phyloP scores from a whole-genome alignment of 1,140 invertebrate genomes.

The Cyclargus thomasi region DNA sequence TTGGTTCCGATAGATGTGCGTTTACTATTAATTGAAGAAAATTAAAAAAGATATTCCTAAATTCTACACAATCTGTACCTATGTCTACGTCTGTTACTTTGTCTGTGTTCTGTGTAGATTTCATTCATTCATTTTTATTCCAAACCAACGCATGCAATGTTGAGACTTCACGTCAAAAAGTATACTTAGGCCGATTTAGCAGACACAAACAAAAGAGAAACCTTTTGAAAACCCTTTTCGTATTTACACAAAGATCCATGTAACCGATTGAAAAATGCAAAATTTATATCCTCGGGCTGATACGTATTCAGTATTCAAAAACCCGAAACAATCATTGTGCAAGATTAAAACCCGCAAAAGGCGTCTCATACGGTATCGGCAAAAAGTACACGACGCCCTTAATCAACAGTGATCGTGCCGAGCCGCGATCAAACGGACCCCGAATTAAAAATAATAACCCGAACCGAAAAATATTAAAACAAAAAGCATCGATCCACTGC shows the following conservation, averaged over 20 bases:
- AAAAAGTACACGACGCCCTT: conserved; percentile 41
- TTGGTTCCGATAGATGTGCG: too few species aligned
- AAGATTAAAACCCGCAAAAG: conserved; percentile 31
- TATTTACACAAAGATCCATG: conserved; percentile 3
- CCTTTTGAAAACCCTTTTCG: background rate
- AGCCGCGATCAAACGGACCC: conserved; percentile 49
- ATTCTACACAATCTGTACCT: too few species aligned
- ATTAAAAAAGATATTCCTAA: too few species aligned
- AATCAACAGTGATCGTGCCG: conserved; percentile 50
- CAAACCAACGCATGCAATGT: background rate
- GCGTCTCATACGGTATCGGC: conserved; percentile 24
- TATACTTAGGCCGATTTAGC: background rate
- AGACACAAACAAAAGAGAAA: background rate
- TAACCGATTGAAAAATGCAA: conserved; percentile 3
- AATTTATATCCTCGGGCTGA: conserved; percentile 2
- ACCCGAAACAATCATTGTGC: conserved; percentile 22
- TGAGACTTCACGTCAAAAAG: background rate
- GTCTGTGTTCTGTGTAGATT: too few species aligned
- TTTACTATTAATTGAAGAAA: too few species aligned
- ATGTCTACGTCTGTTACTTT: too few species aligned
- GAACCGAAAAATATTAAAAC: conserved; percentile 55
- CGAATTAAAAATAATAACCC: conserved; percentile 46
- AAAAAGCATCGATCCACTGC: conserved; percentile 61
- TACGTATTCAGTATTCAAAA: background rate
- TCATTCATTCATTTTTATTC: too few species aligned